Base-by-base conservation (phyloP, 2,888 invertebrate genomes). In the Cyaniris semiargus region DNA sequence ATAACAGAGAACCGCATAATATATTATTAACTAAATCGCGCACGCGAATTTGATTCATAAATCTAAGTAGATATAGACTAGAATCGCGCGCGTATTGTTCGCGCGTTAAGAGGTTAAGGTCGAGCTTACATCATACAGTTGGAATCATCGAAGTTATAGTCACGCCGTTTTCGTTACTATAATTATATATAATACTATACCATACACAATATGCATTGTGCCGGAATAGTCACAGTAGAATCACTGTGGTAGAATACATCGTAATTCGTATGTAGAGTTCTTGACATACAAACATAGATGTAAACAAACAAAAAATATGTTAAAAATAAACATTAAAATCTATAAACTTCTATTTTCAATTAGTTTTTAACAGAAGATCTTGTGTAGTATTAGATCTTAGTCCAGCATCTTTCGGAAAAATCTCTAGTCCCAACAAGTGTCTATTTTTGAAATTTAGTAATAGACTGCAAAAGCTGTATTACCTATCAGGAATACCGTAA, bases 91-190 rank as follows among this genome's bases (percentile, higher is more conserved):
- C 18, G 6, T 74, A 18, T 74, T 74, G 38, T 72, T 66, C 44
- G 2, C 44, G 27, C 27, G 27, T 74, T 74, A 74, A 53, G 48
- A 10, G 74, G 74, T 74, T 53, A 74, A 74, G 74, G 74, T 74
- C 74, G 27, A 5, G 48, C 48, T 74, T 74, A 74, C 74, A 74
- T 74, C 74, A 74, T 66, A 27, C 53, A n/a, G 53, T 53, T 74
- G 74, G 27, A 74, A 74, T 74, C 74, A 74, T 74, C 48, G 74
- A 74, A 74, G 74, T 74, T 48, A 74, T 48, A 74, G 27, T 74
- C 18, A 23, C 53, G 74, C 48, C 15, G 23, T 31, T 71, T 38
- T 71, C 21, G n/a, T 21, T 21, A 58, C 58, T 21, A 58, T 21
- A 58, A 21, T 58, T 21, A 58, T 21, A 58, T 21, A 58, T n/a